Conservation (phyloP, 2,113 vertebrate genomes). For the Xenopus laevis region DNA sequence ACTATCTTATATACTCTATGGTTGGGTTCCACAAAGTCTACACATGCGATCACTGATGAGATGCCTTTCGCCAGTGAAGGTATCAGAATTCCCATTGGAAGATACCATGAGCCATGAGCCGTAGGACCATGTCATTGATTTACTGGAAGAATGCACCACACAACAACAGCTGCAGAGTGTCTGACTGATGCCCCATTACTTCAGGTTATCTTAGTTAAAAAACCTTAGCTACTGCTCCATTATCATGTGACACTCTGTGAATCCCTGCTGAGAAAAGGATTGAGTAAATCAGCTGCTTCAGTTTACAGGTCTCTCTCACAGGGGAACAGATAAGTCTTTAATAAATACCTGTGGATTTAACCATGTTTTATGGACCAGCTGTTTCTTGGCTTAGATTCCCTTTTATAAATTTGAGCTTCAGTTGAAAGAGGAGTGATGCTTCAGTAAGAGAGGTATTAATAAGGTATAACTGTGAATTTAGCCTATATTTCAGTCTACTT, state of each 20-base stretch:
- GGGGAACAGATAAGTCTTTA: neutral
- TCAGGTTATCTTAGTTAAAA: conserved; percentile 10
- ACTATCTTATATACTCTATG: neutral
- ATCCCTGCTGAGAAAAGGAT: conserved; percentile 1
- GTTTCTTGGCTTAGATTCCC: neutral
- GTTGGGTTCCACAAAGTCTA: conserved; percentile 2
- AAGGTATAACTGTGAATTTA: no score
- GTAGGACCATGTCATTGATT: conserved; percentile 16
- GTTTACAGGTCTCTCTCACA: neutral
- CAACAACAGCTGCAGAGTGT: conserved; percentile 21
- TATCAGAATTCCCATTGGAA: neutral
- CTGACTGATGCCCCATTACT: conserved; percentile 3
- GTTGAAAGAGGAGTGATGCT: neutral
- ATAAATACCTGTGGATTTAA: conserved; percentile 17
- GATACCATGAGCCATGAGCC: neutral
- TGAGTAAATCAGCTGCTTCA: conserved; percentile 1
- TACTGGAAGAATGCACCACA: conserved; percentile 1
- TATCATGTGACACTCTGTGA: conserved; percentile 1
- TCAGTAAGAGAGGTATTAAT: no score
- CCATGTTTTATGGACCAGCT: conserved; percentile 14
- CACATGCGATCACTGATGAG: neutral
- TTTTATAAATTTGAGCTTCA: neutral
- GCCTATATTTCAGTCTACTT: no score
- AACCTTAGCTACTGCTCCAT: neutral
- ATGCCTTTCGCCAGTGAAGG: neutral